Evolutionary conservation across 2,797 vertebrate species (phyloP).

Genomic region (Acipenser oxyrinchus): DNA sequence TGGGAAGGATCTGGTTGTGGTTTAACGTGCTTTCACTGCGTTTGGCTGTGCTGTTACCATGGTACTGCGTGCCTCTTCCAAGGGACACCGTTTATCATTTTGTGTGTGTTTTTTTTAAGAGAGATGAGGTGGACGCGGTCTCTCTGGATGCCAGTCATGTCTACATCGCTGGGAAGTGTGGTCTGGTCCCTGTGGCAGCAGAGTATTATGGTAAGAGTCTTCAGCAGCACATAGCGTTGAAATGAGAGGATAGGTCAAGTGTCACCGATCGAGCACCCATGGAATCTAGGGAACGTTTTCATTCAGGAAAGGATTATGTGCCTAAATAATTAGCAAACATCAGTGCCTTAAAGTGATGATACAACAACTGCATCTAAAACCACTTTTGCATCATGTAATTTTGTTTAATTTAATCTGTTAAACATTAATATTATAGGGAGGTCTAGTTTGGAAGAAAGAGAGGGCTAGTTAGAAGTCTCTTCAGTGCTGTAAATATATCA

Average conservation of each 20-base stretch:
- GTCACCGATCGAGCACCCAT: neutral
- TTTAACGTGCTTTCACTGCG: neutral
- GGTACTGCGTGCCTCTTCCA: fast-evolving
- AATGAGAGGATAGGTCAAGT: neutral
- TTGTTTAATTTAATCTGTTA: too few relatives aligned
- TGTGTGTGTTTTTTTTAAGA: conserved; percentile 45
- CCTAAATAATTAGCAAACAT: neutral
- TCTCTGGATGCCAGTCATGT: conserved; percentile 79
- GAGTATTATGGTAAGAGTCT: conserved; percentile 75
- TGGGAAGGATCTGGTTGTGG: neutral
- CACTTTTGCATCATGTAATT: too few relatives aligned
- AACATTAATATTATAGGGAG: too few relatives aligned
- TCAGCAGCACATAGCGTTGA: neutral
- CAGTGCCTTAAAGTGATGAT: neutral
- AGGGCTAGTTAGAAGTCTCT: conserved; percentile 40
- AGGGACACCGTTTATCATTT: neutral
- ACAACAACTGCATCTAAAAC: too few relatives aligned
- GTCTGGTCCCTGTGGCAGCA: conserved; percentile 74
- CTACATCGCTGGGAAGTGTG: conserved; percentile 78
- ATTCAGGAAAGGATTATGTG: neutral
- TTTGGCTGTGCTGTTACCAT: neutral
- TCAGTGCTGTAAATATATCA: too few relatives aligned
- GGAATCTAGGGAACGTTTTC: neutral
- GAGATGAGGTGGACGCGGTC: conserved; percentile 77
- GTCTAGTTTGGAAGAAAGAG: conserved; percentile 21